A percentile compares a stretch with the other conserved stretches of the same genome.
phyloP scores from a whole-genome alignment of 2,888 invertebrate genomes.

The Parnassius smintheus region DNA sequence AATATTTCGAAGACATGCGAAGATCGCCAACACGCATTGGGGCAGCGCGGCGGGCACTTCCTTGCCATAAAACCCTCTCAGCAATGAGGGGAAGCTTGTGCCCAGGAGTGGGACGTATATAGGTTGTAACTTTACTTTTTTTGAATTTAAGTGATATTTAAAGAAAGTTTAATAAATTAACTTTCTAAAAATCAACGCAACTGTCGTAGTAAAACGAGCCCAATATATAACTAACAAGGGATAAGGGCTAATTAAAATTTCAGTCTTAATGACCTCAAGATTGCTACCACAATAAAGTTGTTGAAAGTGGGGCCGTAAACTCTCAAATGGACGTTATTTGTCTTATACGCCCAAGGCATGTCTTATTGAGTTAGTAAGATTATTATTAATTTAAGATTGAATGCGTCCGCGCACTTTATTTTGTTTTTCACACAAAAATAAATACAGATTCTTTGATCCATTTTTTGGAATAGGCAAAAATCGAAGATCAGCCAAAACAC shows the following conservation, averaged over 20 bases:
- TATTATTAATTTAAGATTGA: too few relatives aligned
- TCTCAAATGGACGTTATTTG: conserved; percentile 3
- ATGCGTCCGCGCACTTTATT: too few relatives aligned
- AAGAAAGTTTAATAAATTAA: conserved; percentile 17
- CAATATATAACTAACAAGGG: conserved; percentile 35
- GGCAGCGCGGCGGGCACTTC: too few relatives aligned
- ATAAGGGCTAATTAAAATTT: conserved; percentile 40
- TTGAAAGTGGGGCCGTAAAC: conserved; percentile 23
- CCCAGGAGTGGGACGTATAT: too few relatives aligned
- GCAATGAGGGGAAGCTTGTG: too few relatives aligned
- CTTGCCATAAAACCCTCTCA: too few relatives aligned
- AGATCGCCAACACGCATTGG: too few relatives aligned
- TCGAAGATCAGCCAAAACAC: too few relatives aligned
- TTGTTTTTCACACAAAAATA: too few relatives aligned
- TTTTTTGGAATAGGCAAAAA: too few relatives aligned
- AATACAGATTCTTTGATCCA: too few relatives aligned
- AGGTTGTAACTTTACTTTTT: neutral
- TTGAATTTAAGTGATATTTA: conserved; percentile 5
- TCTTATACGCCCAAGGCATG: neutral
- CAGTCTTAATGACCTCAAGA: conserved; percentile 33
- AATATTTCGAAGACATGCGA: too few relatives aligned
- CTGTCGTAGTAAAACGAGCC: conserved; percentile 16
- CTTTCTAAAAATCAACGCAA: conserved; percentile 18
- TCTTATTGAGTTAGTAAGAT: neutral
- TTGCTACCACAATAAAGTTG: conserved; percentile 35